Evolutionary conservation across 2,888 invertebrate genomes (phyloP).

Genomic region (Troides oblongomaculatus): DNA sequence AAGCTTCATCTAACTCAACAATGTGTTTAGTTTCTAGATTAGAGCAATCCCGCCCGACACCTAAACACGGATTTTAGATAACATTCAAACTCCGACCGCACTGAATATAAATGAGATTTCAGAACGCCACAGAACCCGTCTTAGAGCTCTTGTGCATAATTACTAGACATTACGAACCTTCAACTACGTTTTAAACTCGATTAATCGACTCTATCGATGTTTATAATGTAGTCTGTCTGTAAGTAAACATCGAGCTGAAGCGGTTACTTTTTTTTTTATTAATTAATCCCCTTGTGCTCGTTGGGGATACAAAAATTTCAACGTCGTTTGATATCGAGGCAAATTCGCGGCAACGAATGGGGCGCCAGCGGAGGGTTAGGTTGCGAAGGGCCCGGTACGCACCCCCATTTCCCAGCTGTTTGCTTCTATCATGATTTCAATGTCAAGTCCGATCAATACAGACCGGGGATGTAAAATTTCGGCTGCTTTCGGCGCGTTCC

Average conservation of each 20-base stretch:
- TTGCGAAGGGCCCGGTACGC: conserved; percentile 59
- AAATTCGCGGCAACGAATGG: conserved; percentile 30
- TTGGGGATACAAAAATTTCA: conserved; percentile 22
- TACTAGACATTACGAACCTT: conserved; percentile 53
- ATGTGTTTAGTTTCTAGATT: conserved; percentile 79
- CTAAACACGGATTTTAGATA: conserved; percentile 80
- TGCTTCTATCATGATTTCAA: conserved; percentile 76
- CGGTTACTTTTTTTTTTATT: conserved; percentile 31
- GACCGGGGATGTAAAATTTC: conserved; percentile 76
- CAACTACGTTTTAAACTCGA: conserved; percentile 55
- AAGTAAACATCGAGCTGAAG: conserved; percentile 34
- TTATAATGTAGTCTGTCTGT: conserved; percentile 41
- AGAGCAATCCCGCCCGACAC: conserved; percentile 76
- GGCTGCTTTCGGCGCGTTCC: conserved; percentile 72
- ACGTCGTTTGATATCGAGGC: conserved; percentile 33
- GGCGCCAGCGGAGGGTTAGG: conserved; percentile 49
- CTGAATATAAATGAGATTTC: conserved; percentile 80
- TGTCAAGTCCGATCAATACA: conserved; percentile 80
- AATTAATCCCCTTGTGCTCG: conserved; percentile 24
- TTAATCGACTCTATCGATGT: conserved; percentile 60
- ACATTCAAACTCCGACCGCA: conserved; percentile 77
- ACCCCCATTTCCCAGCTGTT: conserved; percentile 75
- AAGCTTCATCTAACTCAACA: conserved; percentile 71
- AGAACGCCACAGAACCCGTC: conserved; percentile 64
- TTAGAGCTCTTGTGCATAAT: conserved; percentile 72